Percentiles rank a stretch among this genome's conserved stretches.
These are phyloP conservation scores for Girardinichthys multiradiatus DNA, from an alignment of 2,113 vertebrate genomes.

Conservation along the genomic window DNA sequence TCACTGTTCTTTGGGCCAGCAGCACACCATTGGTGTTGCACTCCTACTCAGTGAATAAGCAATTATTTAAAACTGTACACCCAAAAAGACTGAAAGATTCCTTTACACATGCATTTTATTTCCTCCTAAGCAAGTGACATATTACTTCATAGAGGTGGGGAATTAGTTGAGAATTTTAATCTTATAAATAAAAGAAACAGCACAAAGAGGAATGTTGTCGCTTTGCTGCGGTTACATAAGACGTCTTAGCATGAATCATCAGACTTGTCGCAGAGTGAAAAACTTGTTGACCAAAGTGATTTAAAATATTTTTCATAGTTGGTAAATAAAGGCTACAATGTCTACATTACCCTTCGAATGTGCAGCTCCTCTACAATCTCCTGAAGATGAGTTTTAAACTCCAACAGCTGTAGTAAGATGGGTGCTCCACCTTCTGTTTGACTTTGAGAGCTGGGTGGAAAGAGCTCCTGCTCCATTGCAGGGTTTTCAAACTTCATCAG, in stretches of 20 bases:
- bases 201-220: not conserved
- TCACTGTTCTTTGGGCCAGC: slow-evolving; percentile 47
- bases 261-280: not conserved
- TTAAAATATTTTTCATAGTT: not conserved
- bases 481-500: slow-evolving; percentile 33
- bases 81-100: too few relatives aligned
- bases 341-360: slow-evolving; percentile 85
- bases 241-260: not conserved
- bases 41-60: not conserved
- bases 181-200: not conserved
- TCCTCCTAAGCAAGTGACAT: too few relatives aligned
- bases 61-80: too few relatives aligned
- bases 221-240: not conserved
- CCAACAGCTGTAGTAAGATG: slow-evolving; percentile 85
- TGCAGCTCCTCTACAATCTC: slow-evolving; percentile 91
- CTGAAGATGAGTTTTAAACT: slow-evolving; percentile 89
- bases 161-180: not conserved
- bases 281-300: too few relatives aligned
- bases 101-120: too few relatives aligned
- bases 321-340: not conserved
- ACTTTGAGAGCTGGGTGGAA: slow-evolving; percentile 31
- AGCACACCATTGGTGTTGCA: slow-evolving; percentile 3
- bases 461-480: slow-evolving; percentile 30
- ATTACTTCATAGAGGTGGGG: too few relatives aligned
- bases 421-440: slow-evolving; percentile 78